phyloP scores from a whole-genome alignment of 2,113 vertebrate species.

The Plecturocebus donacophilus region DNA sequence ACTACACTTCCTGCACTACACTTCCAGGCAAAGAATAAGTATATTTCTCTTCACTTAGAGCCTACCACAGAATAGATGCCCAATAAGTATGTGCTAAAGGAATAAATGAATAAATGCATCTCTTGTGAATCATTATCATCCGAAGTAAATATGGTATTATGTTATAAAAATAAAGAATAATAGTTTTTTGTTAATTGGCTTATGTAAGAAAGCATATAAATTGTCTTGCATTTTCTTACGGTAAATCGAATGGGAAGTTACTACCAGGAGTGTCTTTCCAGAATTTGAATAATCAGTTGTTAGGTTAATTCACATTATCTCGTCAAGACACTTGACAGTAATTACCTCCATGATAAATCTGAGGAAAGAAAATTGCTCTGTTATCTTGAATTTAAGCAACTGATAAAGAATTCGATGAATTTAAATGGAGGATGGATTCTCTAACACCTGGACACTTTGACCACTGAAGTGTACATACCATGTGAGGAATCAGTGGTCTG shows the following conservation, averaged over 20 bases:
- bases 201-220: not conserved
- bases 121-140: not conserved
- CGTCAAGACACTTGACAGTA: constrained; percentile 44
- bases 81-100: not conserved
- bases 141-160: not conserved
- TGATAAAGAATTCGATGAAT: constrained; percentile 52
- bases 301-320: constrained; percentile 10
- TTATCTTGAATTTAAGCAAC: constrained; percentile 8
- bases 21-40: not conserved
- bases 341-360: constrained; percentile 48
- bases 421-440: constrained; percentile 38
- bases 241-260: not conserved
- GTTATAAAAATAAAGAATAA: not conserved
- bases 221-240: not conserved
- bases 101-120: not conserved
- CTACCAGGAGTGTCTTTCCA: not conserved
- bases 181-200: not conserved
- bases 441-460: not conserved
- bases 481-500: not conserved
- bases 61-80: not conserved
- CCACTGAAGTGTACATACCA: not conserved
- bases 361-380: constrained; percentile 17
- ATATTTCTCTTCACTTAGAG: not conserved
- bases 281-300: not conserved
- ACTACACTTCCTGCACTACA: not conserved